Evolutionary conservation across 2,888 invertebrate genomes (phyloP).

Genomic region (Lepidochitona cinerea): DNA sequence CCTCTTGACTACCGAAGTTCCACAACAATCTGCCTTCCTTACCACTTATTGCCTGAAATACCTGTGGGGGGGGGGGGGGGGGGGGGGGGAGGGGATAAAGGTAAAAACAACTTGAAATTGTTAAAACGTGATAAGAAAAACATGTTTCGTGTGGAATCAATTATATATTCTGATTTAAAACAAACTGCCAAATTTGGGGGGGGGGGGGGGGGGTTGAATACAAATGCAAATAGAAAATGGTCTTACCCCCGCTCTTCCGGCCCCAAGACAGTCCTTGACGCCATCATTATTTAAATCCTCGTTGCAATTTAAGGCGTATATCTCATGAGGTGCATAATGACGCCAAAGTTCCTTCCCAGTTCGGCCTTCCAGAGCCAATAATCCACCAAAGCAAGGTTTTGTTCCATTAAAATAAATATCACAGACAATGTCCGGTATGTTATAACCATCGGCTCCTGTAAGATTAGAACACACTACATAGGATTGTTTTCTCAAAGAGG

Average conservation of each 20-base stretch:
- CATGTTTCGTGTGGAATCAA: no score
- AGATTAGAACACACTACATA: no score
- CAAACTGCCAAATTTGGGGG: no score
- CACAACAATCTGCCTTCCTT: constrained; percentile 79
- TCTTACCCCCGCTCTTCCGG: constrained; percentile 80
- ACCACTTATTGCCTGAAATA: constrained; percentile 77
- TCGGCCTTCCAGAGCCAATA: constrained; percentile 82
- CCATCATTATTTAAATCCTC: constrained; percentile 81
- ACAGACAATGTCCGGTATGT: constrained; percentile 74
- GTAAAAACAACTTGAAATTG: no score
- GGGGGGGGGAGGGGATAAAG: neutral
- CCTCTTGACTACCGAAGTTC: constrained; percentile 73
- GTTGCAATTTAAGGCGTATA: constrained; percentile 82
- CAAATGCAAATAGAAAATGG: neutral
- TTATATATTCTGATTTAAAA: no score
- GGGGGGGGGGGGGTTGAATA: neutral
- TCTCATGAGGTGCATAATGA: constrained; percentile 80
- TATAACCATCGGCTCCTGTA: constrained; percentile 76
- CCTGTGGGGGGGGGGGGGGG: constrained; percentile 49
- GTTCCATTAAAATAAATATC: constrained; percentile 79
- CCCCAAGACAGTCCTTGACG: constrained; percentile 80
- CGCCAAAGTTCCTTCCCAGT: constrained; percentile 83
- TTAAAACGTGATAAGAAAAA: no score
- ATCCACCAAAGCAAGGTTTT: constrained; percentile 81
- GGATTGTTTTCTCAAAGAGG: no score